phyloP scores from a whole-genome alignment of 2,888 invertebrate genomes.

The Tribolium freemani region DNA sequence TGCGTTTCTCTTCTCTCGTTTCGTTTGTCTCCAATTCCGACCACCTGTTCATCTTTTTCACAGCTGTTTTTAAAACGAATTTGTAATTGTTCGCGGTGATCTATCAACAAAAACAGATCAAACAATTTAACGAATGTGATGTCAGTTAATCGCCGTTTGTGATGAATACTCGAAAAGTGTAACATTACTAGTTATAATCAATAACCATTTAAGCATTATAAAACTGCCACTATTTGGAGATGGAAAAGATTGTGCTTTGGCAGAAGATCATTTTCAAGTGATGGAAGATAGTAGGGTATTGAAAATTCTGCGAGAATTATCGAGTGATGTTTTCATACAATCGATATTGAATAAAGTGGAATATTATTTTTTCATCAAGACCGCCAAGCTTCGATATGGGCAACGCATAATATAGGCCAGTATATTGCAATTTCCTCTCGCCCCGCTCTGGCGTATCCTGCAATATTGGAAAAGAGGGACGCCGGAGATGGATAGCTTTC shows the following conservation, averaged over 20 bases:
- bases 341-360: slow-evolving; percentile 55
- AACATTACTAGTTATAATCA: too few species aligned
- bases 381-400: slow-evolving; percentile 55
- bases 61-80: slow-evolving; percentile 34
- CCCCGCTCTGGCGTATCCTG: slow-evolving; percentile 46
- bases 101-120: slow-evolving; percentile 15
- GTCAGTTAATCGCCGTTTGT: slow-evolving; percentile 19
- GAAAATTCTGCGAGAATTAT: slow-evolving; percentile 36
- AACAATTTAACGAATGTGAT: slow-evolving; percentile 37
- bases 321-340: slow-evolving; percentile 45
- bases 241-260: slow-evolving; percentile 2
- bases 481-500: slow-evolving; percentile 63
- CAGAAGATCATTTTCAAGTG: neutral
- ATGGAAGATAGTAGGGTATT: neutral
- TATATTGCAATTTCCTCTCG: slow-evolving; percentile 60
- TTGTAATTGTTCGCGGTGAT: slow-evolving; percentile 33
- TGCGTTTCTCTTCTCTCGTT: slow-evolving; percentile 36
- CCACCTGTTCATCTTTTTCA: slow-evolving; percentile 50
- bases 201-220: too few species aligned
- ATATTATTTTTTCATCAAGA: slow-evolving; percentile 64
- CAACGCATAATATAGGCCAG: slow-evolving; percentile 63
- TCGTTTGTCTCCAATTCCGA: slow-evolving; percentile 38
- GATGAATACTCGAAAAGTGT: neutral
- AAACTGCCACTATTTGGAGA: too few species aligned
- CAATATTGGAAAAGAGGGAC: slow-evolving; percentile 63